phyloP scores from a whole-genome alignment of 2,888 invertebrate genomes.

The Lypha dubia region DNA sequence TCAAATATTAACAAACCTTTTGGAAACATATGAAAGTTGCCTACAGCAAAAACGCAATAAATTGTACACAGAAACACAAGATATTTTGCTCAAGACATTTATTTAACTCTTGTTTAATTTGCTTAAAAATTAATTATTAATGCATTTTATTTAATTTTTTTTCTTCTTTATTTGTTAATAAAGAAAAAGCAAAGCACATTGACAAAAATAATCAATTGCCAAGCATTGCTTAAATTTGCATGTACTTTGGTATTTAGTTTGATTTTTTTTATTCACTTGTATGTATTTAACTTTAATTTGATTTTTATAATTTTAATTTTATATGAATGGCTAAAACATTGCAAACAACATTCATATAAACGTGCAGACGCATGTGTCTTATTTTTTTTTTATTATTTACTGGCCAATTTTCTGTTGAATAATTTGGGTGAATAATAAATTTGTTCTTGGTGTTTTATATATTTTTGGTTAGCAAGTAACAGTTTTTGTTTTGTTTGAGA shows the following conservation, averaged over 20 bases:
- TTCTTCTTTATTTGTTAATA: conserved; percentile 50
- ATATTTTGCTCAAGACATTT: conserved; percentile 66
- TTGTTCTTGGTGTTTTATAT: conserved; percentile 54
- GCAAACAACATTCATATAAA: conserved; percentile 56
- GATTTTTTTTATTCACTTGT: conserved; percentile 37
- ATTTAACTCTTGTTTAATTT: conserved; percentile 65
- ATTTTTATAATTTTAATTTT: conserved; percentile 63
- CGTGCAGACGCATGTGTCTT: conserved; percentile 54
- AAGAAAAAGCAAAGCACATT: conserved; percentile 68
- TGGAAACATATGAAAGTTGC: not conserved
- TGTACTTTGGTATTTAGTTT: conserved; percentile 46
- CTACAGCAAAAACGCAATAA: not conserved
- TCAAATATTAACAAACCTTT: not conserved
- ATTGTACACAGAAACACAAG: not conserved
- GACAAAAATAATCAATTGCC: conserved; percentile 68
- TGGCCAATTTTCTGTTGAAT: conserved; percentile 47
- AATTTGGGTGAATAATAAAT: conserved; percentile 43
- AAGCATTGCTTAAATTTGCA: conserved; percentile 60
- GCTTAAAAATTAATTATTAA: conserved; percentile 59
- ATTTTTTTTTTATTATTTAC: conserved; percentile 2
- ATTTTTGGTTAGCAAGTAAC: conserved; percentile 52
- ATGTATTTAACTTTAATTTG: conserved; percentile 56
- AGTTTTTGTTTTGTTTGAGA: conserved; percentile 38
- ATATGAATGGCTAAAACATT: conserved; percentile 60
- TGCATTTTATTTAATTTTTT: conserved; percentile 49